Conservation (phyloP, 2,888 invertebrate species). For the Diachrysia chrysitis region DNA sequence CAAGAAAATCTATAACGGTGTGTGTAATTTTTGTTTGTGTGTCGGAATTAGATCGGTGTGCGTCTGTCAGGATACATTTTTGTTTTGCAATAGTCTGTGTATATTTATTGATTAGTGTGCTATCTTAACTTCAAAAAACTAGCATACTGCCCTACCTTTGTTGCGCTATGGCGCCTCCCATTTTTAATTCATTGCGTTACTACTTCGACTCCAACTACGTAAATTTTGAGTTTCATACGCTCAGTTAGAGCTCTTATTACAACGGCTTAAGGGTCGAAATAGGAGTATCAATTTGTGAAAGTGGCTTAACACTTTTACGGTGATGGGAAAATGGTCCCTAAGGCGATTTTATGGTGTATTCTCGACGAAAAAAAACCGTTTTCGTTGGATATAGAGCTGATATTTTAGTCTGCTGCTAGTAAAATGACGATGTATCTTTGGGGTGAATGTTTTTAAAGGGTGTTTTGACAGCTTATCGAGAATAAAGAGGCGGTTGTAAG, state of each 20-base stretch:
- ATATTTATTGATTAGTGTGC: too few relatives aligned
- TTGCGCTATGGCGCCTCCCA: too few relatives aligned
- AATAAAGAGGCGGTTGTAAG: constrained; percentile 15
- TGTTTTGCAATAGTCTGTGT: too few relatives aligned
- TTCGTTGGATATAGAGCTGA: constrained; percentile 49
- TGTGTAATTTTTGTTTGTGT: too few relatives aligned
- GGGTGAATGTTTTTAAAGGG: constrained; percentile 42
- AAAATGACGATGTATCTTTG: constrained; percentile 33
- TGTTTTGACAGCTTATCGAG: constrained; percentile 43
- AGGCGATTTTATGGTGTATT: constrained; percentile 65
- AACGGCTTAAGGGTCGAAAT: constrained; percentile 61
- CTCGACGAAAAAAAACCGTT: constrained; percentile 53
- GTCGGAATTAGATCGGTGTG: too few relatives aligned
- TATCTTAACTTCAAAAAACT: too few relatives aligned
- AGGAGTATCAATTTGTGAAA: constrained; percentile 60
- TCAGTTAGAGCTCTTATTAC: constrained; percentile 57
- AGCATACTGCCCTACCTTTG: too few relatives aligned
- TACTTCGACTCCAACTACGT: constrained; percentile 23
- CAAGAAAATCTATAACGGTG: too few relatives aligned
- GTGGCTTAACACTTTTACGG: constrained; percentile 61
- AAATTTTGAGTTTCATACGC: constrained; percentile 37
- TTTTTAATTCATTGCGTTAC: constrained; percentile 44
- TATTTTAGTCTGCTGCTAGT: constrained; percentile 43
- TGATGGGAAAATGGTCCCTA: constrained; percentile 57
- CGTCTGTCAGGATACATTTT: too few relatives aligned